These are phyloP conservation scores for Neodiprion fabricii DNA, from an alignment of 1,140 invertebrate species.

Conservation along the genomic window DNA sequence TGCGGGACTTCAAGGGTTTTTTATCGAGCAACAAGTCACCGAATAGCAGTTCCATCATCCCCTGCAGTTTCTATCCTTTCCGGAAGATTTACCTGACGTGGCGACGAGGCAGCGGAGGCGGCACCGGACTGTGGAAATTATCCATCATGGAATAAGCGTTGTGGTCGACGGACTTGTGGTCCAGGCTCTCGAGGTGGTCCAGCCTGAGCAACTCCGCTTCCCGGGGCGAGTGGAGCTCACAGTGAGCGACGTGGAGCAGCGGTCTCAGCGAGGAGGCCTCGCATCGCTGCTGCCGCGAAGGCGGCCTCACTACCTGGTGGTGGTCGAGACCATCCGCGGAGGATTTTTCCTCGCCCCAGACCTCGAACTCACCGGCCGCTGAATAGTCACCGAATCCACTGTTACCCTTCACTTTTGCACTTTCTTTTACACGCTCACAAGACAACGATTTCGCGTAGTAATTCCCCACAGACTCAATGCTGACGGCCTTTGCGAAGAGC, in stretches of 20 bases:
- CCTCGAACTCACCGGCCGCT: conserved; percentile 59
- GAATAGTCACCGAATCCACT: conserved; percentile 60
- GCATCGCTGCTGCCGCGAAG: conserved; percentile 51
- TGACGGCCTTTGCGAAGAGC: neutral
- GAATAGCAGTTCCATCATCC: too few species aligned
- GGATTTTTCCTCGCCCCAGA: conserved; percentile 58
- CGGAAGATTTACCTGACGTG: conserved; percentile 53
- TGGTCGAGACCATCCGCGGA: conserved; percentile 55
- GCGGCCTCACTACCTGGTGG: conserved; percentile 45
- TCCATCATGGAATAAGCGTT: conserved; percentile 59
- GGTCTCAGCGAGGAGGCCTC: conserved; percentile 57
- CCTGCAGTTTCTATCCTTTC: too few species aligned
- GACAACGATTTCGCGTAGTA: conserved; percentile 7
- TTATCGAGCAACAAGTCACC: too few species aligned
- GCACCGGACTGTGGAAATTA: conserved; percentile 58
- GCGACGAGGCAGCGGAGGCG: conserved; percentile 54
- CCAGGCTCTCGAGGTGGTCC: conserved; percentile 54
- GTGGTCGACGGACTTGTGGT: conserved; percentile 49
- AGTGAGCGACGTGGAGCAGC: conserved; percentile 57
- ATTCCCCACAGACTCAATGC: conserved; percentile 7
- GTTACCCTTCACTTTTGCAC: conserved; percentile 60
- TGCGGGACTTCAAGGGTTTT: too few species aligned
- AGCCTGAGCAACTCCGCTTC: conserved; percentile 56
- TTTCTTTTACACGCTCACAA: conserved; percentile 29
- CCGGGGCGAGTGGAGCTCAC: conserved; percentile 58